Evolutionary conservation across 2,113 vertebrate species (phyloP), one percentile per base, ranked within the genome.

Genomic region (Dasypus novemcinctus): DNA sequence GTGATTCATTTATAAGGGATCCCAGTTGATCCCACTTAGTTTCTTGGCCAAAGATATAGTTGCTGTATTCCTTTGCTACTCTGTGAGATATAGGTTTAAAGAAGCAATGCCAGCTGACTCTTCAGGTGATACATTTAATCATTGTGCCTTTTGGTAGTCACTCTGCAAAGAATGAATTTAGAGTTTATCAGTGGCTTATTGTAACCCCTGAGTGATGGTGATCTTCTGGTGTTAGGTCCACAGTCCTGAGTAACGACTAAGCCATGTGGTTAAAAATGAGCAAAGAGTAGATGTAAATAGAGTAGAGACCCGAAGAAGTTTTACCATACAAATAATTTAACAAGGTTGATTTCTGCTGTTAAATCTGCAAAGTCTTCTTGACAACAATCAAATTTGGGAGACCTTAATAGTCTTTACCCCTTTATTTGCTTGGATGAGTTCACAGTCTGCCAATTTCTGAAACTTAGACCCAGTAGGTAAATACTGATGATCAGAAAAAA

Each of bases 391-490:
- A 69, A 85, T 84, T 94, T 49, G 57, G 57, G 63, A 90, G 94
- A 96, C 27, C 20, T 59, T 66, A 76, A 41, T 90, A 33, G 13
- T 52, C 43, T 93, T 64, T 71, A 9, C 20, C n/a, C 36, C 31
- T n/a, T 91, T 87, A 68, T 91, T 90, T 95, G 64, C 7, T 68
- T 72, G 71, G 52, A 80, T 76, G 86, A 94, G 81, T n/a, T 80
- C 63, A 33, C n/a, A 79, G n/a, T 49, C 25, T 10, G 46, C 25
- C 21, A 38, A n/a, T 96, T 89, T 91, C 20, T 78, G 69, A 61
- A 83, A 52, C 23, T 61, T 75, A 78, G 85, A 64, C 86, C 15
- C 46, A 4, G 20, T 57, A 66, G 66, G 0, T 27, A 13, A 2
- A 27, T 64, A 33, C 9, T 5, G 14, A 54, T 18, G 12, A 82